Evolutionary conservation across 1,140 invertebrate species (phyloP), one percentile per base, ranked within the genome.

Genomic region (Tetragnatha versicolor): DNA sequence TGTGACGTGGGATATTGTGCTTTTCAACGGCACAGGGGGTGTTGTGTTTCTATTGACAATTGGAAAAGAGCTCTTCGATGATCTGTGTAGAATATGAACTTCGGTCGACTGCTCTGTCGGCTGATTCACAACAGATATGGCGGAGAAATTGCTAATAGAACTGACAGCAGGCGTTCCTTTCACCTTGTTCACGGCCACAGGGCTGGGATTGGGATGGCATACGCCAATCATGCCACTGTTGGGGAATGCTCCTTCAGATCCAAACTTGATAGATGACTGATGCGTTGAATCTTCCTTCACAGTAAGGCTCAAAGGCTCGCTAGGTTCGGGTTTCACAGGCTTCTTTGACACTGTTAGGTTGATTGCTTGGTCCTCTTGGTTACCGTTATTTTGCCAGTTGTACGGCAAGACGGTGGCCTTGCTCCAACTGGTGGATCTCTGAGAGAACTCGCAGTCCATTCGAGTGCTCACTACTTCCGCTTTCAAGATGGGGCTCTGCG

Each of bases 1-100:
- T 60, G 73, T 77, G 25, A 77, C 73, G 27, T 77, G 73, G 20
- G 73, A 77, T 65, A 77, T 77, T 4, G 73, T 77, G 42, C 73
- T 66, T 66, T 77, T 77, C 14, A 77, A 42, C 12, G 73, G 61
- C 27, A 66, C 73, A 20, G 73, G 73, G n/a, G 73, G 61, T 3
- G 73, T 66, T 29, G 33, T 61, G 66, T 77, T 77, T 29, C 73
- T 65, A 25, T 66, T 77, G 14, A 77, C 61, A 10, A 77, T 49
- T 7, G 73, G 73, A 53, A 75, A 75, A 5, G 60, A 77, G 22
- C 73, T 77, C 33, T 77, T 77, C 4, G 73, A 77, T 51, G 73
- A 65, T 65, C 73, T 51, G 33, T 65, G 73, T 5, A 77, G 12
- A 29, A 65, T 65, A 37, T 65, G 60, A 25, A 65, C 73, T 29